phyloP scores from a whole-genome alignment of 2,888 invertebrate species.

The Tubulanus polymorphus region DNA sequence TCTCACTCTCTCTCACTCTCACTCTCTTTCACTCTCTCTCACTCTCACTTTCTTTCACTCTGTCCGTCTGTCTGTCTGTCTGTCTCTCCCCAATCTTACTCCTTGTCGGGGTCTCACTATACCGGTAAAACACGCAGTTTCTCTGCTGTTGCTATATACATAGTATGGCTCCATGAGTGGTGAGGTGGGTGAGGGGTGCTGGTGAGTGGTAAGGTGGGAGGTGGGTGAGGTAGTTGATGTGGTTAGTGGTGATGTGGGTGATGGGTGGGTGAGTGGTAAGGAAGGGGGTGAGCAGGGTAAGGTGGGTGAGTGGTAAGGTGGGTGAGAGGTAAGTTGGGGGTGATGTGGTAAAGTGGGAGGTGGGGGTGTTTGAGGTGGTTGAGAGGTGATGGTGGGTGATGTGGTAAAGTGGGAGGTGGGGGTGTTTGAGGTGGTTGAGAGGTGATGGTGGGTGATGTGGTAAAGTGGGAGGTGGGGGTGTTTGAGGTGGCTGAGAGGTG shows the following conservation, averaged over 20 bases:
- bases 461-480: neutral
- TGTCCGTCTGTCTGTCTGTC: no score
- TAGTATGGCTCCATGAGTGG: no score
- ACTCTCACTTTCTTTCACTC: no score
- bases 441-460: constrained; percentile 1
- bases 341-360: neutral
- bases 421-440: neutral
- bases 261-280: neutral
- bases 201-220: neutral
- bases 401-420: neutral
- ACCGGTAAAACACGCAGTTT: no score
- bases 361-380: neutral
- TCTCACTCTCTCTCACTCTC: no score
- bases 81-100: no score
- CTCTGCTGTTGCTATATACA: no score
- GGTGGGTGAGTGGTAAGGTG: neutral
- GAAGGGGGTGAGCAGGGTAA: neutral
- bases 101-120: no score
- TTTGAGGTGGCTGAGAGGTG: constrained; percentile 1
- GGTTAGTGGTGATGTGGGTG: neutral
- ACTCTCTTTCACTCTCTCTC: no score
- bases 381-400: neutral
- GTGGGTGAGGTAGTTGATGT: neutral
- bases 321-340: neutral
- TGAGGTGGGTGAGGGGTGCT: neutral